These are phyloP conservation scores for Notolabrus celidotus DNA, from an alignment of 2,797 vertebrate species.

Conservation along the genomic window DNA sequence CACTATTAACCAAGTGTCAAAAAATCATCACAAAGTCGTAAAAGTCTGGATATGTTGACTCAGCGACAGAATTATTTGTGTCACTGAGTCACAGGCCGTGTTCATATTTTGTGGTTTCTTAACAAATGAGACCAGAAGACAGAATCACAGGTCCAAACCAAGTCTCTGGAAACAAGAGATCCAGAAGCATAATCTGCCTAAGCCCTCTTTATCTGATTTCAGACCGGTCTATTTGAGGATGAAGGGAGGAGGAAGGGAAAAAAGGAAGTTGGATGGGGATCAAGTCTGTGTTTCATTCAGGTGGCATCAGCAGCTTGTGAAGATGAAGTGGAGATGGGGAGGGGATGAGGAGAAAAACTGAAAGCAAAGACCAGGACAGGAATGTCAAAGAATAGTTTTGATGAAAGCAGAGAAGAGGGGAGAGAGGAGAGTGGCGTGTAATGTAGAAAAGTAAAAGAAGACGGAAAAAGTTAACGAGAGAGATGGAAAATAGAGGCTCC, in stretches of 20 bases:
- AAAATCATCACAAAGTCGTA: neutral
- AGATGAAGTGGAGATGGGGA: neutral
- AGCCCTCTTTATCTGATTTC: constrained; percentile 51
- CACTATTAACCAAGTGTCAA: neutral
- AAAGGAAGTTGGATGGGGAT: constrained; percentile 45
- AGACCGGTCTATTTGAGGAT: constrained; percentile 58
- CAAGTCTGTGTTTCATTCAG: constrained; percentile 56
- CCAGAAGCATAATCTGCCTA: constrained; percentile 45
- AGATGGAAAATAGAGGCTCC: constrained; percentile 16
- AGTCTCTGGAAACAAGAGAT: constrained; percentile 45
- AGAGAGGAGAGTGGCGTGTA: constrained; percentile 12
- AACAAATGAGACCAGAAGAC: constrained; percentile 18
- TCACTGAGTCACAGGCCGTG: neutral
- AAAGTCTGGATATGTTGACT: neutral
- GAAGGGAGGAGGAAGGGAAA: constrained; percentile 9
- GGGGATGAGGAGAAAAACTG: neutral
- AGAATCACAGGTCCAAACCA: constrained; percentile 39
- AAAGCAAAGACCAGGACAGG: neutral
- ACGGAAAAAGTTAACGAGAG: constrained; percentile 2
- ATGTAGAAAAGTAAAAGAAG: neutral
- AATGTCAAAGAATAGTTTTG: constrained; percentile 3
- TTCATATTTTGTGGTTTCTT: neutral
- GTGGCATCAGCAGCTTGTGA: constrained; percentile 47
- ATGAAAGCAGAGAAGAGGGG: constrained; percentile 5
- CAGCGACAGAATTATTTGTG: neutral